These are phyloP conservation scores for Acanthis flammea DNA, from an alignment of 2,797 vertebrate genomes.

Conservation along the genomic window DNA sequence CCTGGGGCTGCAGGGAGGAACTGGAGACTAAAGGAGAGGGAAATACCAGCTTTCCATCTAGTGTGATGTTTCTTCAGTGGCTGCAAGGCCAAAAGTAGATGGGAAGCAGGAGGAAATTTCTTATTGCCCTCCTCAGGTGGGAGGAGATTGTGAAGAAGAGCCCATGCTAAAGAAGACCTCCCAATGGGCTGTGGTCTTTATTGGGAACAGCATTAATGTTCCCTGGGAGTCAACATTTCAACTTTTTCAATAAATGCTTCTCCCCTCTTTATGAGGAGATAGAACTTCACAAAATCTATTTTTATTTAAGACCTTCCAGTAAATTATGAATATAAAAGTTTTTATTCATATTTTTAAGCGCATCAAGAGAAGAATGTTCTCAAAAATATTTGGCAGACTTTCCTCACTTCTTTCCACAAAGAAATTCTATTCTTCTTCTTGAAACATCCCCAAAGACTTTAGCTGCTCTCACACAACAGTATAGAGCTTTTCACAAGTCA, in stretches of 20 bases:
- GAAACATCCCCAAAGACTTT: background rate
- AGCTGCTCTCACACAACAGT: background rate
- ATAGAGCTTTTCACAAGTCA: background rate
- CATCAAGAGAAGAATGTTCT: background rate
- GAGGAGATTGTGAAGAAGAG: background rate
- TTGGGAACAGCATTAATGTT: background rate
- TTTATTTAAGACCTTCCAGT: background rate
- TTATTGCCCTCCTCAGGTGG: background rate
- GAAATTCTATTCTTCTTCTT: background rate
- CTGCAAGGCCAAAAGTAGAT: background rate
- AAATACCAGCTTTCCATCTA: background rate
- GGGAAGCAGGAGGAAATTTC: background rate
- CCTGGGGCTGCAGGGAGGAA: background rate
- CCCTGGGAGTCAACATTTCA: background rate
- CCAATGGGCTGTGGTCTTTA: background rate
- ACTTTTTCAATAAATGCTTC: background rate
- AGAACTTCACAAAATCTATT: background rate
- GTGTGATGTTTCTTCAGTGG: background rate
- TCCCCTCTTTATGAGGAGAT: background rate
- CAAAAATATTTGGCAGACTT: background rate
- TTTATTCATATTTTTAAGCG: background rate
- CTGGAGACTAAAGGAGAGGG: background rate
- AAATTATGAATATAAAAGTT: background rate
- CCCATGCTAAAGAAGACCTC: fast-evolving
- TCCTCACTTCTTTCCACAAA: background rate